Percentiles rank a stretch among this genome's conserved stretches.
These are phyloP conservation scores for Smithornis capensis DNA, from an alignment of 2,113 vertebrate genomes.

Conservation along the genomic window DNA sequence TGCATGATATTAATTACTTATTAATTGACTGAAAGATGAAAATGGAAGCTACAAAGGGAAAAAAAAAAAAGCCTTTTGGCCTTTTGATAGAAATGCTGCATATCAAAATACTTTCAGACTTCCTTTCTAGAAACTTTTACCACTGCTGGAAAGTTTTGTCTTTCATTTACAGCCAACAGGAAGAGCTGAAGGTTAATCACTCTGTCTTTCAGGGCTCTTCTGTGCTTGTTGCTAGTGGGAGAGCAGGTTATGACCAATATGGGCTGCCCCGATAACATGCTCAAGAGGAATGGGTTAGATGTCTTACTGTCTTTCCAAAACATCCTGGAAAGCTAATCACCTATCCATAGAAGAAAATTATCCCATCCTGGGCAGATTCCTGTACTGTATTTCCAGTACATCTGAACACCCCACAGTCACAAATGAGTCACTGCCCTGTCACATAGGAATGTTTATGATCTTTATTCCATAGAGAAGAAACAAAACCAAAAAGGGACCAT, in stretches of 20 bases:
- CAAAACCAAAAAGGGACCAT: not conserved
- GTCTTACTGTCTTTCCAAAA: not conserved
- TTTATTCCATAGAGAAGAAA: not conserved
- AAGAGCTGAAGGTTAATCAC: not conserved
- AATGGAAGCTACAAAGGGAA: not conserved
- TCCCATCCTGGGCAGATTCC: not conserved
- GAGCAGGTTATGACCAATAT: not conserved
- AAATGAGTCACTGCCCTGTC: not conserved
- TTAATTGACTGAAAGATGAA: conserved; percentile 52
- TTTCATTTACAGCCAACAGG: not conserved
- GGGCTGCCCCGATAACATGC: not conserved
- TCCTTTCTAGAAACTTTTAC: not conserved
- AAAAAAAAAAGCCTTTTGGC: not conserved
- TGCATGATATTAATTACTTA: conserved; percentile 43
- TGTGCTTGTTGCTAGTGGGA: not conserved
- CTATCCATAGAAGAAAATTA: not conserved
- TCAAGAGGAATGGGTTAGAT: not conserved
- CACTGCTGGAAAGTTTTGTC: not conserved
- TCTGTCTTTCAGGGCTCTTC: not conserved
- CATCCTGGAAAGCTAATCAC: not conserved
- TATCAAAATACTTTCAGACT: not conserved
- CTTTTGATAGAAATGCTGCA: not conserved
- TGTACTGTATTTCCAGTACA: not conserved
- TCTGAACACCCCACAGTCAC: not conserved
- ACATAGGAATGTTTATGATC: not conserved